phyloP scores from a whole-genome alignment of 2,113 vertebrate species.

The Pogonocichla stellata region DNA sequence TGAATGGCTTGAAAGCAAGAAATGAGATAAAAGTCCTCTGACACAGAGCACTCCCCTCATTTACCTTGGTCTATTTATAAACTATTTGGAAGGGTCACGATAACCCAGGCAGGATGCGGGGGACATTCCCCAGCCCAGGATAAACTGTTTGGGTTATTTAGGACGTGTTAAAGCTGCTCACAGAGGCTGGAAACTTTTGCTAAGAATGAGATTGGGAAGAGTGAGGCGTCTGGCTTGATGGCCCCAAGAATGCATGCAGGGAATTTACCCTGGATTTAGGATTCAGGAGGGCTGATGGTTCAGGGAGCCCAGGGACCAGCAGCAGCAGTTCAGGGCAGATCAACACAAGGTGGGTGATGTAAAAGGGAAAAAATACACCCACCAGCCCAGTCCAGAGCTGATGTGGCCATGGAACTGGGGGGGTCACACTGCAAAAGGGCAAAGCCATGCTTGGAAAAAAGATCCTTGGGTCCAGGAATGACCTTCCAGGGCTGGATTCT shows the following conservation, averaged over 20 bases:
- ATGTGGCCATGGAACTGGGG: accelerated
- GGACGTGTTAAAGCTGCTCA: background rate
- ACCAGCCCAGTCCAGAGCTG: background rate
- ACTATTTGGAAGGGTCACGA: slow-evolving; percentile 31
- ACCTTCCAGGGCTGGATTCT: background rate
- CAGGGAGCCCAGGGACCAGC: accelerated
- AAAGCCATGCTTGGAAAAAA: background rate
- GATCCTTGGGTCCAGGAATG: background rate
- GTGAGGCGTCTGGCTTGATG: accelerated
- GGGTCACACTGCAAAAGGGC: background rate
- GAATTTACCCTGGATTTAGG: background rate
- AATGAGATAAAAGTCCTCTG: background rate
- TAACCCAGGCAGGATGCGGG: slow-evolving; percentile 31
- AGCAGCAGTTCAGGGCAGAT: background rate
- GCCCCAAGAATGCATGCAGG: background rate
- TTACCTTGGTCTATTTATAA: slow-evolving; percentile 48
- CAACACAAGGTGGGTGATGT: background rate
- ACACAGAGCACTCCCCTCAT: accelerated
- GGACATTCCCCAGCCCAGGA: background rate
- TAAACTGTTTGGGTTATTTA: slow-evolving; percentile 62
- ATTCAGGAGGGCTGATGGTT: background rate
- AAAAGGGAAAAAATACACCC: background rate
- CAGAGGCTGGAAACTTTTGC: background rate
- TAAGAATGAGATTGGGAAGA: background rate
- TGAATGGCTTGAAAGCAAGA: background rate